Evolutionary conservation across 2,888 invertebrate genomes (phyloP), one percentile per base, ranked within the genome.

Genomic region (Physocephala rufipes): DNA sequence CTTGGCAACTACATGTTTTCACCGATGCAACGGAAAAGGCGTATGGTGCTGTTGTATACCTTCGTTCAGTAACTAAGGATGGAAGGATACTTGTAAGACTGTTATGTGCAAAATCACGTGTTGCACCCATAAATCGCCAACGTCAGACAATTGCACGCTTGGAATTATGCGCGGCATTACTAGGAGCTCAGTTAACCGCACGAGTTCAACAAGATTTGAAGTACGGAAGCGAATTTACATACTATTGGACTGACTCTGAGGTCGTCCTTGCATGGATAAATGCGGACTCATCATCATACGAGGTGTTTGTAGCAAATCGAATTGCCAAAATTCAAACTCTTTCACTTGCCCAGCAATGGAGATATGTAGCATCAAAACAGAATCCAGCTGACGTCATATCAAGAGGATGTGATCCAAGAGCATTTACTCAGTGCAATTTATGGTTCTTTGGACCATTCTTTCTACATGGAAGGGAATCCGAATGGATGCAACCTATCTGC

Each of bases 231-330:
- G 12, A 28, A 15, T 26, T 26, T 15, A 16, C 58, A 13, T 58
- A 61, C 15, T 72, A 70, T 26, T 76, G 73, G 74, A 75, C 78
- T 4, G 82, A 83, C 68, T 82, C 80, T 0, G 77, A 75, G 15
- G 78, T 81, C 13, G 78, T 78, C 3, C 70, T 82, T 0, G 71
- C 74, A 45, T 82, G 82, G 82, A 62, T 81, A 1, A 70, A 71
- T 0, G 59, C 67, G 51, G 73, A 73, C 7, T 75, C 74, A 0
- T 58, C 72, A 28, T 73, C 68, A 13, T 74, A 74, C 74, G 62
- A 67, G 13, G 72, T 74, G 13, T 76, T 75, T 49, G 72, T 75
- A 1, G 72, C 70, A 53, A 75, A 75, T 26, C n/a, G 74, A 4
- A 74, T 70, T 5, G 73, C 74, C 13, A 67, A 71, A 30, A 73